Conservation (phyloP, 2,888 invertebrate genomes). For the Drosophila prolongata region DNA sequence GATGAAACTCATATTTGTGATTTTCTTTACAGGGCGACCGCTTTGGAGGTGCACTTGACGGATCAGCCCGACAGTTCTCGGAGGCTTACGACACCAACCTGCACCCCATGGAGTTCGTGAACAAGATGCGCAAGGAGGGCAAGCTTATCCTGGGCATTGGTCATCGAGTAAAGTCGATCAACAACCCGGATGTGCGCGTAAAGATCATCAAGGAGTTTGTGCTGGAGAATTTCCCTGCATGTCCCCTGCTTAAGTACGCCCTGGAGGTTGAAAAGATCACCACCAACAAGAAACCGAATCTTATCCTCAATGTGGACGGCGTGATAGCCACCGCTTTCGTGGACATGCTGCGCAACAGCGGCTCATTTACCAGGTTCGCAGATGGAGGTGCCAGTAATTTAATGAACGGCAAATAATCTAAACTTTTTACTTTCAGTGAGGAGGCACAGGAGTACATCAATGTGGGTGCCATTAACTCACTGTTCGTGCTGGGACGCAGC, state of each 20-base stretch:
- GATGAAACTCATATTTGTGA: too few relatives aligned
- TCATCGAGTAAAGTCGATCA: slow-evolving; percentile 95
- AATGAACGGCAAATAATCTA: neutral
- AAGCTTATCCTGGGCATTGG: slow-evolving; percentile 99
- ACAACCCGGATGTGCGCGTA: slow-evolving; percentile 99
- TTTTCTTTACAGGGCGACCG: slow-evolving; percentile 92
- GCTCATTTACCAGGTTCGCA: slow-evolving; percentile 94
- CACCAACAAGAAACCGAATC: slow-evolving; percentile 99
- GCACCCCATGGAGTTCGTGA: slow-evolving; percentile 99
- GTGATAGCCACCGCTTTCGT: slow-evolving; percentile 99
- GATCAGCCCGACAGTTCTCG: slow-evolving; percentile 98
- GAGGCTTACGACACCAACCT: slow-evolving; percentile 97
- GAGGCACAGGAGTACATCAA: slow-evolving; percentile 99
- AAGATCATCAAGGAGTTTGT: slow-evolving; percentile 98
- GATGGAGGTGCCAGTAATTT: slow-evolving; percentile 13
- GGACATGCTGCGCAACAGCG: slow-evolving; percentile 96
- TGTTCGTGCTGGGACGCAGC: slow-evolving; percentile 98
- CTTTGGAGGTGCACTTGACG: slow-evolving; percentile 99
- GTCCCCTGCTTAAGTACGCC: slow-evolving; percentile 97
- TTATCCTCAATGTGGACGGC: slow-evolving; percentile 99
- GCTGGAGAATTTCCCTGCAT: slow-evolving; percentile 95
- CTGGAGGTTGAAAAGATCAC: slow-evolving; percentile 99
- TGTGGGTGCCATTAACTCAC: slow-evolving; percentile 98
- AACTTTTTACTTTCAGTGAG: slow-evolving; percentile 86
- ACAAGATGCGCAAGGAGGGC: slow-evolving; percentile 98